Evolutionary conservation across 2,888 invertebrate species (phyloP).

Genomic region (Chironomus riparius): DNA sequence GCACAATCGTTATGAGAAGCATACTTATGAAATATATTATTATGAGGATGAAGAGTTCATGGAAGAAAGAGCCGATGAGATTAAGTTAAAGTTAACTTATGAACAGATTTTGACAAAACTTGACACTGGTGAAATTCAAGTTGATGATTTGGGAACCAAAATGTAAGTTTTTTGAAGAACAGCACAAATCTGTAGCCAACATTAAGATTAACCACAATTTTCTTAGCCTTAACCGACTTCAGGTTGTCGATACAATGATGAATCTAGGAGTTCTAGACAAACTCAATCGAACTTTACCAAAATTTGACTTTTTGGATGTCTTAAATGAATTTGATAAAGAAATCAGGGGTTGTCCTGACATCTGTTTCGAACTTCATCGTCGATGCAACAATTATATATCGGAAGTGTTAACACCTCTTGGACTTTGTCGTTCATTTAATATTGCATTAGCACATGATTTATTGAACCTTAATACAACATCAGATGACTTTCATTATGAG

Average conservation of each 20-base stretch:
- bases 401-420: neutral
- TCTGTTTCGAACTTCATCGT: neutral
- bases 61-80: no score
- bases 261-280: neutral
- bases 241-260: neutral
- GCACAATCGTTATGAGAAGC: no score
- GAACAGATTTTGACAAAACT: no score
- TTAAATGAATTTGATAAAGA: neutral
- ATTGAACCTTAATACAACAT: neutral
- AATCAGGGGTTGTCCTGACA: no score
- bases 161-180: no score
- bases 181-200: no score
- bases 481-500: neutral
- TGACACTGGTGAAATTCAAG: no score
- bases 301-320: neutral
- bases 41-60: no score
- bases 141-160: no score
- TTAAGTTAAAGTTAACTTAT: no score
- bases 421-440: neutral
- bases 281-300: neutral
- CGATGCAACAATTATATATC: neutral
- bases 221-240: neutral
- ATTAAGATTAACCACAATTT: neutral
- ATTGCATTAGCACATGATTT: neutral
- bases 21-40: no score